A percentile compares a stretch with the other conserved stretches of the same genome.
Conservation (phyloP, 92 coral and sea anemone species). For the Porites evermanni region DNA sequence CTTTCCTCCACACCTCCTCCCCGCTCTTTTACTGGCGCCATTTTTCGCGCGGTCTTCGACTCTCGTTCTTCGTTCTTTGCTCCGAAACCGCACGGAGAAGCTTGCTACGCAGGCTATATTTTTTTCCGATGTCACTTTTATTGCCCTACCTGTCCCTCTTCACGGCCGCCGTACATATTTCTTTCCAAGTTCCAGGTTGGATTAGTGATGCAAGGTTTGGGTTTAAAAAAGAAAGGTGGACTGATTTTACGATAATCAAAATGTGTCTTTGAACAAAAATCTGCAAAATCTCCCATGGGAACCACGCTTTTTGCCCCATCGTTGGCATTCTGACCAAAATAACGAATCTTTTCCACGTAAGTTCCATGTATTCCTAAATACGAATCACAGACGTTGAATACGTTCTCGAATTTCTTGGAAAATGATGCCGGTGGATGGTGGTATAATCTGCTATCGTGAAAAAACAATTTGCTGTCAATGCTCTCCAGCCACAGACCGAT, state of each 20-base stretch:
- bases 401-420: constrained; percentile 9
- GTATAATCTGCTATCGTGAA: constrained; percentile 44
- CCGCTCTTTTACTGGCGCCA: too few relatives aligned
- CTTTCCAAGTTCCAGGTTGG: constrained; percentile 38
- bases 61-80: too few relatives aligned
- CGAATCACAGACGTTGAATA: constrained; percentile 41
- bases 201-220: constrained; percentile 47
- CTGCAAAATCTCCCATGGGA: constrained; percentile 16
- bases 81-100: too few relatives aligned
- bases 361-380: constrained; percentile 62
- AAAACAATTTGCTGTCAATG: constrained; percentile 10
- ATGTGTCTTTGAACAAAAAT: constrained; percentile 15
- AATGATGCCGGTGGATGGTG: constrained; percentile 27
- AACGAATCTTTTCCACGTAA: constrained; percentile 37
- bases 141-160: not conserved
- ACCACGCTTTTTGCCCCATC: constrained; percentile 30
- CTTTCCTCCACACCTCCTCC: too few relatives aligned
- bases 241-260: constrained; percentile 31
- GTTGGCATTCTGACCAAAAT: constrained; percentile 34
- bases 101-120: too few relatives aligned
- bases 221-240: constrained; percentile 7
- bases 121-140: too few relatives aligned
- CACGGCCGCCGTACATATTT: constrained; percentile 25
- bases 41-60: too few relatives aligned
- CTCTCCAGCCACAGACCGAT: constrained; percentile 43